Conservation (phyloP, 2,888 invertebrate genomes). For the Venusia cambrica region DNA sequence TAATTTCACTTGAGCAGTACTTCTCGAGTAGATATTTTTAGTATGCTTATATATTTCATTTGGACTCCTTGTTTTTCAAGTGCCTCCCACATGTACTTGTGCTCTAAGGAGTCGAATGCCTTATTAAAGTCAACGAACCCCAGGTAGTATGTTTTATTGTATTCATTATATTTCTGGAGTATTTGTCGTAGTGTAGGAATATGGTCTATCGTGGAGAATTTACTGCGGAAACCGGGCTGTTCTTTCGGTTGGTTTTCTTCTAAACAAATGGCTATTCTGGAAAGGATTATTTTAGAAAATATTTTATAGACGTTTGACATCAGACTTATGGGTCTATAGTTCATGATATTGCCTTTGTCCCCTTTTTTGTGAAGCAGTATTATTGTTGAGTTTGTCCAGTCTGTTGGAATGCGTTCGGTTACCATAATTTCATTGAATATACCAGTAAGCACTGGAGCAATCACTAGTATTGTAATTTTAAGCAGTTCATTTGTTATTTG, state of each 20-base stretch:
- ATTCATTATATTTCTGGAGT: conserved; percentile 23
- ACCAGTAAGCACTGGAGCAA: too few relatives aligned
- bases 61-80: conserved; percentile 25
- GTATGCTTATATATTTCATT: conserved; percentile 25
- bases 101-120: conserved; percentile 27
- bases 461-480: too few relatives aligned
- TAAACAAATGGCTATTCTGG: too few relatives aligned
- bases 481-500: too few relatives aligned
- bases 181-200: conserved; percentile 20
- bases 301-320: too few relatives aligned
- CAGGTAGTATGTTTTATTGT: conserved; percentile 20
- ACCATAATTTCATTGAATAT: too few relatives aligned
- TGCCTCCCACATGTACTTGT: conserved; percentile 25
- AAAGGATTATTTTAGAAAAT: too few relatives aligned
- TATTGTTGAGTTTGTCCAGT: too few relatives aligned
- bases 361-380: too few relatives aligned
- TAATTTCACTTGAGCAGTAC: conserved; percentile 25
- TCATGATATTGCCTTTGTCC: too few relatives aligned
- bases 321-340: too few relatives aligned
- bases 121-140: conserved; percentile 31
- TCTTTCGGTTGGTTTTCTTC: conserved; percentile 18
- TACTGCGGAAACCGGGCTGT: conserved; percentile 21
- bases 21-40: conserved; percentile 27
- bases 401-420: too few relatives aligned
- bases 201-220: conserved; percentile 23